Evolutionary conservation across 2,113 vertebrate species (phyloP).

Genomic region (Chaenocephalus aceratus): DNA sequence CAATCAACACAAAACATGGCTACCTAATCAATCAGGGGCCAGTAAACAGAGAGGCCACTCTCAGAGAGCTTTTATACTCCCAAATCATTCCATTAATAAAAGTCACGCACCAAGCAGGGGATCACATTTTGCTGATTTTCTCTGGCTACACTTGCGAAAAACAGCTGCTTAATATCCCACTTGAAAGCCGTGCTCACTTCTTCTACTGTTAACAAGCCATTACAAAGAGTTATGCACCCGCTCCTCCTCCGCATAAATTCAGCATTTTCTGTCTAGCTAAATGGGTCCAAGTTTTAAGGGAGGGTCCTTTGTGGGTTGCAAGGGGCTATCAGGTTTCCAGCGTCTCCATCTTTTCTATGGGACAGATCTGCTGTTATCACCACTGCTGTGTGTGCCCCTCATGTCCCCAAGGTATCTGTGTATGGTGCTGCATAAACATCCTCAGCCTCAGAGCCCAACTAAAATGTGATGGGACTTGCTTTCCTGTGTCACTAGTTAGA

Average conservation of each 20-base stretch:
- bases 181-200: conserved; percentile 92
- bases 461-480: not conserved
- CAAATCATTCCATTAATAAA: conserved; percentile 94
- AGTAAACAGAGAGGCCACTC: conserved; percentile 76
- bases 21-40: conserved; percentile 72
- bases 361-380: conserved; percentile 59
- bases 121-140: conserved; percentile 96
- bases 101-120: conserved; percentile 86
- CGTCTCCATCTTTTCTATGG: conserved; percentile 52
- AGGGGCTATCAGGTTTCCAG: conserved; percentile 28
- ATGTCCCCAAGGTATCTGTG: conserved; percentile 41
- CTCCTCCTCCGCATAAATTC: conserved; percentile 88
- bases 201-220: conserved; percentile 95
- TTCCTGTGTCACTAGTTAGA: conserved; percentile 42
- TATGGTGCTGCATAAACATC: conserved; percentile 42
- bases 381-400: conserved; percentile 42
- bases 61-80: conserved; percentile 82
- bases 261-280: conserved; percentile 80
- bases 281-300: conserved; percentile 86
- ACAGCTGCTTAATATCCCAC: conserved; percentile 96
- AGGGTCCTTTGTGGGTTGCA: conserved; percentile 70
- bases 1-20: conserved; percentile 66
- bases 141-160: conserved; percentile 88
- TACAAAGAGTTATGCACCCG: conserved; percentile 90
- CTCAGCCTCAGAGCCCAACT: conserved; percentile 28